These are phyloP conservation scores for Julus scandinavius DNA, from an alignment of 2,888 invertebrate genomes.

Conservation along the genomic window DNA sequence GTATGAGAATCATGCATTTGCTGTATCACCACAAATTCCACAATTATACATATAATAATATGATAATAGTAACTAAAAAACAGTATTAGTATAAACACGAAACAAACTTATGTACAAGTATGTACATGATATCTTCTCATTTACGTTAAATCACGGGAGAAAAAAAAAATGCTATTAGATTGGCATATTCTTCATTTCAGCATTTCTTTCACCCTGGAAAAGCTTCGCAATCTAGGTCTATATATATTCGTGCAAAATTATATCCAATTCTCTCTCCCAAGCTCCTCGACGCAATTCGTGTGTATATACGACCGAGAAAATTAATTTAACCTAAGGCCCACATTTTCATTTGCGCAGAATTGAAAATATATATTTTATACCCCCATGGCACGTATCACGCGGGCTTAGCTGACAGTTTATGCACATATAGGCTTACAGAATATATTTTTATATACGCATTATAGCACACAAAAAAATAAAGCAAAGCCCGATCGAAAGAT, in stretches of 20 bases:
- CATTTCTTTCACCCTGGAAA: background rate
- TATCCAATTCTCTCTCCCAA: constrained; percentile 3
- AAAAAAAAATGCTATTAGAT: background rate
- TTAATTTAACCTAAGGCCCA: constrained; percentile 20
- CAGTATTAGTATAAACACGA: too few relatives aligned
- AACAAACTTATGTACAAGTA: too few relatives aligned
- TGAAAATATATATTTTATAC: constrained; percentile 26
- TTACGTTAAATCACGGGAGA: too few relatives aligned
- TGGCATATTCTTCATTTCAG: background rate
- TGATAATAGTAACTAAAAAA: too few relatives aligned
- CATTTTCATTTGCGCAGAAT: constrained; percentile 20
- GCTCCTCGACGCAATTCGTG: background rate
- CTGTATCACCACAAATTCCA: too few relatives aligned
- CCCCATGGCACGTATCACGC: constrained; percentile 18
- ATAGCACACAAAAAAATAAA: constrained; percentile 4
- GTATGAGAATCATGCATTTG: too few relatives aligned
- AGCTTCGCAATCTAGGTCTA: background rate
- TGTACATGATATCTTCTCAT: too few relatives aligned
- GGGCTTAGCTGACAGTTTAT: constrained; percentile 33
- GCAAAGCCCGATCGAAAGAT: constrained; percentile 26
- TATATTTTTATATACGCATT: background rate
- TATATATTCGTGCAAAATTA: background rate
- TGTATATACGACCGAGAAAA: constrained; percentile 11
- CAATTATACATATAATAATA: too few relatives aligned
- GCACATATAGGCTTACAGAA: background rate